Percentiles rank a stretch among this genome's conserved stretches.
Conservation (phyloP, 2,888 invertebrate genomes). For the Drosophila meridionalis region DNA sequence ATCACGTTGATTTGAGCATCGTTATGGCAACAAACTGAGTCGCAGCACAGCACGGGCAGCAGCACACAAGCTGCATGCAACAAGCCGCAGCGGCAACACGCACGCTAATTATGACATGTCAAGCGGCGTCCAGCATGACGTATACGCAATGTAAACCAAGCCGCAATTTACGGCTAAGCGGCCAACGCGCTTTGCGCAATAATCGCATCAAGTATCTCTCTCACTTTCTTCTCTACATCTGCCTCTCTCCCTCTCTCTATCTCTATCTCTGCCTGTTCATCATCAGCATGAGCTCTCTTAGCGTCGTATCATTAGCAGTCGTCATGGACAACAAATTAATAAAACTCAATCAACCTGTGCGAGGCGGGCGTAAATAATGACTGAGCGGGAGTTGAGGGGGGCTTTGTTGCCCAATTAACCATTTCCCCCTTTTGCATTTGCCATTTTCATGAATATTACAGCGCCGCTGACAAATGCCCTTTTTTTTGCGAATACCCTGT, state of each 20-base stretch:
- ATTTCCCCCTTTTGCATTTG: conserved; percentile 7
- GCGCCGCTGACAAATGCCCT: conserved; percentile 42
- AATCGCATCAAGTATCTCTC: conserved; percentile 18
- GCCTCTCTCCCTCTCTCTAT: not conserved
- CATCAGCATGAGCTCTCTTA: conserved; percentile 13
- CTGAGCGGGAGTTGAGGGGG: not conserved
- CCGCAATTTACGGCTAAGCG: conserved; percentile 43
- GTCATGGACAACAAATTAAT: conserved; percentile 68
- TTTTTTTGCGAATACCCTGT: conserved; percentile 25
- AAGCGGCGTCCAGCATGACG: conserved; percentile 50
- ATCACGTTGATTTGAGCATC: conserved; percentile 81
- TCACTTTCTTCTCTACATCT: not conserved
- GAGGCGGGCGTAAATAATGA: conserved; percentile 5
- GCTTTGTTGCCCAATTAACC: conserved; percentile 16
- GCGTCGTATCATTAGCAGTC: conserved; percentile 53
- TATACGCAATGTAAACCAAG: conserved; percentile 67
- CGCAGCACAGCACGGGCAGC: conserved; percentile 14
- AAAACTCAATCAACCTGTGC: conserved; percentile 68
- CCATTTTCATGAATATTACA: conserved; percentile 9
- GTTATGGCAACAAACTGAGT: conserved; percentile 59
- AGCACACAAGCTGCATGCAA: conserved; percentile 18
- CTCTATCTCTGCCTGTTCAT: conserved; percentile 4
- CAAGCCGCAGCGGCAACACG: conserved; percentile 22
- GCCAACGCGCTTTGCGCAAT: conserved; percentile 36
- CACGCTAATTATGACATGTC: conserved; percentile 74